phyloP scores from a whole-genome alignment of 1,140 invertebrate species.

The Calliphora vicina region DNA sequence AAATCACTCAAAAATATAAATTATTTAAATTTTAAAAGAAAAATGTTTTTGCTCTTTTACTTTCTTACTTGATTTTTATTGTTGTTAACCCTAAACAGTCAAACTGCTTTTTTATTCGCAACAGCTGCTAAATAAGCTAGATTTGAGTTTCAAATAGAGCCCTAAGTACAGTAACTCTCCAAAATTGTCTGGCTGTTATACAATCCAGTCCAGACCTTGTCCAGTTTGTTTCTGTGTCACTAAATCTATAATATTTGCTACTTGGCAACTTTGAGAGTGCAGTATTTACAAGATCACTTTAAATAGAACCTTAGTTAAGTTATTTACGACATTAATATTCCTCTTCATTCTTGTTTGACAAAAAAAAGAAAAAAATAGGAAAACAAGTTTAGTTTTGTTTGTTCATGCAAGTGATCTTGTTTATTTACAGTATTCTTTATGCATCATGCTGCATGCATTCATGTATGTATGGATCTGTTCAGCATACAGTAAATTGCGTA shows the following conservation, averaged over 20 bases:
- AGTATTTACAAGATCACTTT: background rate
- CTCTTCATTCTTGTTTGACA: background rate
- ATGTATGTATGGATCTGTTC: background rate
- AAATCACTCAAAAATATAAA: too few species aligned
- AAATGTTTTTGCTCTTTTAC: too few species aligned
- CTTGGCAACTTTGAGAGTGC: background rate
- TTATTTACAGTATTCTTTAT: background rate
- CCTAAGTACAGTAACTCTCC: too few species aligned
- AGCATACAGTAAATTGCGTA: background rate
- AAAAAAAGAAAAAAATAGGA: background rate
- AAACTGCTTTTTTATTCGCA: too few species aligned
- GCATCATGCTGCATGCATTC: background rate
- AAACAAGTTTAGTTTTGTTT: background rate
- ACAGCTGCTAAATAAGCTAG: too few species aligned
- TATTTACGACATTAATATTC: constrained; percentile 21
- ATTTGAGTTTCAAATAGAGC: too few species aligned
- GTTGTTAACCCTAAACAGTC: too few species aligned
- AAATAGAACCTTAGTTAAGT: constrained; percentile 6
- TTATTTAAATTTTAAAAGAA: too few species aligned
- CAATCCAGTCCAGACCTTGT: too few species aligned
- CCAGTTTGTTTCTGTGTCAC: too few species aligned
- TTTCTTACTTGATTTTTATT: too few species aligned
- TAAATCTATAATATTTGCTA: background rate
- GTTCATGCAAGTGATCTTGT: constrained; percentile 7
- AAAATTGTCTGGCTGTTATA: too few species aligned